These are phyloP conservation scores for Spialia ferax DNA, from an alignment of 2,888 invertebrate genomes.

Conservation along the genomic window DNA sequence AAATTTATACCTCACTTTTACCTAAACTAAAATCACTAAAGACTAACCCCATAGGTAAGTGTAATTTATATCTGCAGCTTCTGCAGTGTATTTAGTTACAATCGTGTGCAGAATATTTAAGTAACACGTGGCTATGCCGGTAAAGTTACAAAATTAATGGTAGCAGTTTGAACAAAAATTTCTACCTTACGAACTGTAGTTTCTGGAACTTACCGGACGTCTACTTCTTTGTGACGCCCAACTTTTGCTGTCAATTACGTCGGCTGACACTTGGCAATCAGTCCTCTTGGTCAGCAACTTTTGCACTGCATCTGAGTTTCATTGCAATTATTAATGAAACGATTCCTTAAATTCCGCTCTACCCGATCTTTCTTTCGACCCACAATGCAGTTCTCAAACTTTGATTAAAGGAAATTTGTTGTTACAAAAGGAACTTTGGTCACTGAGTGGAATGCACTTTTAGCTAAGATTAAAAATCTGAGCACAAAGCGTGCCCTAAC, in stretches of 20 bases:
- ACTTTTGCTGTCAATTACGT: slow-evolving; percentile 59
- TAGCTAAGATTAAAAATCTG: slow-evolving; percentile 40
- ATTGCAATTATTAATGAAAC: slow-evolving; percentile 32
- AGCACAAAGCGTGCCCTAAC: slow-evolving; percentile 60
- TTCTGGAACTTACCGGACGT: slow-evolving; percentile 11
- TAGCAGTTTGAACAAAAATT: slow-evolving; percentile 49
- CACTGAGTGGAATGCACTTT: neutral
- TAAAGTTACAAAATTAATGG: slow-evolving; percentile 50
- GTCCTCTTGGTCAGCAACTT: slow-evolving; percentile 44
- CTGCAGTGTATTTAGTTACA: too few relatives aligned
- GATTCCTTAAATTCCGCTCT: slow-evolving; percentile 44
- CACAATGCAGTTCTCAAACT: slow-evolving; percentile 12
- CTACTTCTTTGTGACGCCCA: slow-evolving; percentile 49
- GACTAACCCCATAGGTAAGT: too few relatives aligned
- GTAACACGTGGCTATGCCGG: slow-evolving; percentile 49
- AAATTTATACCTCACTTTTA: too few relatives aligned
- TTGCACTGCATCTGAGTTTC: slow-evolving; percentile 29
- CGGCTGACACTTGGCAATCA: slow-evolving; percentile 41
- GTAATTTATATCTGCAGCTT: too few relatives aligned
- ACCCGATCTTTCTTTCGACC: too few relatives aligned
- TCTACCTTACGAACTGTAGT: slow-evolving; percentile 47
- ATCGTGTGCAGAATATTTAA: too few relatives aligned
- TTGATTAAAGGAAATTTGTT: too few relatives aligned
- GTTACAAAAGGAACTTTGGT: neutral
- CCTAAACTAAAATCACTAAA: too few relatives aligned